phyloP scores from a whole-genome alignment of 64 coral and sea anemone species.

The Hydrozoanthus tunicans region DNA sequence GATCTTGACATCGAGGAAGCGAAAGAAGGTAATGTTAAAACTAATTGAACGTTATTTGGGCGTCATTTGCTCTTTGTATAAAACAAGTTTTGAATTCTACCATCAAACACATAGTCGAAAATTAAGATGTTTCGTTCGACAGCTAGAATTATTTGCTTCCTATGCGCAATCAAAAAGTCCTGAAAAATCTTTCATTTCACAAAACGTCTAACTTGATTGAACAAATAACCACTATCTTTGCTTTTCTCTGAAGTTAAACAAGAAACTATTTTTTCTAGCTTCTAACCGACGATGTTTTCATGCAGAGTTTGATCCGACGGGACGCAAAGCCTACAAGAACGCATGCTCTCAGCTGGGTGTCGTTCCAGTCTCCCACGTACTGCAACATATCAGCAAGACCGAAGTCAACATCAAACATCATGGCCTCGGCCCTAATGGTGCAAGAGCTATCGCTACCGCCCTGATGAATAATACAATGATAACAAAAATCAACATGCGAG shows the following conservation, averaged over 20 bases:
- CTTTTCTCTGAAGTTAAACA: no score
- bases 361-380: slow-evolving; percentile 86
- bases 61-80: background rate
- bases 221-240: no score
- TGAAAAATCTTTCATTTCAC: no score
- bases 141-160: no score
- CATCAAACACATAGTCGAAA: no score
- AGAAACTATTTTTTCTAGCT: no score
- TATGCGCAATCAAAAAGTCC: no score
- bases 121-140: no score
- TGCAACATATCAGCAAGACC: slow-evolving; percentile 73
- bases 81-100: no score
- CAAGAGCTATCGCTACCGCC: slow-evolving; percentile 70
- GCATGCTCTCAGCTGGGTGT: slow-evolving; percentile 76
- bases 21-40: slow-evolving; percentile 12
- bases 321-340: slow-evolving; percentile 72
- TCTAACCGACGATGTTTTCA: no score
- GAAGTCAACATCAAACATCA: slow-evolving; percentile 88
- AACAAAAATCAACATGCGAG: slow-evolving; percentile 77
- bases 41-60: background rate
- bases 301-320: slow-evolving; percentile 81
- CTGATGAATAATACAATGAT: slow-evolving; percentile 80
- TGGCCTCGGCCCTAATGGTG: slow-evolving; percentile 88
- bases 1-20: slow-evolving; percentile 69
- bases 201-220: no score